Evolutionary conservation across 1,140 invertebrate species (phyloP).

Genomic region (Atta colombica): DNA sequence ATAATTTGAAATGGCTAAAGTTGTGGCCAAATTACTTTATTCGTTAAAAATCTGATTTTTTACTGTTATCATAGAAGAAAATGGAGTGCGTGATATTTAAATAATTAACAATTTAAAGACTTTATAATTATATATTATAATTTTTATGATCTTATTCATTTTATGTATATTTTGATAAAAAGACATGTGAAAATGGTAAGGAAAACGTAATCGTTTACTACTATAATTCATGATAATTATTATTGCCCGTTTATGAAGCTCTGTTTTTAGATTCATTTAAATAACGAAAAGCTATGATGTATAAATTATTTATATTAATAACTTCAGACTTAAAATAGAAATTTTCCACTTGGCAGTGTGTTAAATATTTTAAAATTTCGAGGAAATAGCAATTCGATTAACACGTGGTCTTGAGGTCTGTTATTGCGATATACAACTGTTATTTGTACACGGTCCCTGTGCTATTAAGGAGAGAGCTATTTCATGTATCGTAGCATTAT

Average conservation of each 20-base stretch:
- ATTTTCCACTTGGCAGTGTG: not conserved
- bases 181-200: not conserved
- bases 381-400: not conserved
- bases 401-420: not conserved
- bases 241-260: not conserved
- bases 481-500: not conserved
- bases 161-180: not conserved
- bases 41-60: not conserved
- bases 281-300: not conserved
- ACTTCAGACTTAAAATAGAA: not conserved
- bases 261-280: not conserved
- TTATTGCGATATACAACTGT: not conserved
- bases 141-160: not conserved
- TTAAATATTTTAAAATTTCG: constrained; percentile 19
- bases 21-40: not conserved
- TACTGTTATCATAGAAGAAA: not conserved
- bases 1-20: not conserved
- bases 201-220: not conserved
- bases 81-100: not conserved
- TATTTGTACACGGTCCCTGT: not conserved
- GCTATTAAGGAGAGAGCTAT: not conserved
- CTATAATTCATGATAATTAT: not conserved
- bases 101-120: not conserved
- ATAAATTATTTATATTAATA: not conserved
- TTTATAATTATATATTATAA: not conserved